Percentiles rank a stretch among this genome's conserved stretches.
Conservation (phyloP, 2,888 invertebrate species). For the Clostera curtula region DNA sequence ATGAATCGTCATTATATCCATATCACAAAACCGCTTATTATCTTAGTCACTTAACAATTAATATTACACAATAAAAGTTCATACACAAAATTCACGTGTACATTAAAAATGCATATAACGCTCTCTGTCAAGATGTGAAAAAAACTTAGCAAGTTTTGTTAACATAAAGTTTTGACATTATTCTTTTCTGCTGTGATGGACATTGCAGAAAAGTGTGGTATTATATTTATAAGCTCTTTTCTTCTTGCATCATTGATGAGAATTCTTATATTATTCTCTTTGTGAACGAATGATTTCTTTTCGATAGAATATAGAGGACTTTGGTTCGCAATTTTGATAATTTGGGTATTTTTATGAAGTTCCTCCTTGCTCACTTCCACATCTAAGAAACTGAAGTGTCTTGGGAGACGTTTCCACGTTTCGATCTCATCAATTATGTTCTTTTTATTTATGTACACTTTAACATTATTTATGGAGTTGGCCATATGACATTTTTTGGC, state of each 20-base stretch:
- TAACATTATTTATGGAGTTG: conserved; percentile 32
- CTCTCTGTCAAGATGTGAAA: too few species aligned
- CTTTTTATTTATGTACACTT: conserved; percentile 35
- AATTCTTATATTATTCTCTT: conserved; percentile 11
- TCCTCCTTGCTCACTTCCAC: conserved; percentile 7
- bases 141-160: too few species aligned
- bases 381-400: conserved; percentile 26
- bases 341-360: conserved; percentile 8
- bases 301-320: conserved; percentile 1
- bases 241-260: conserved; percentile 13
- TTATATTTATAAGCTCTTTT: conserved; percentile 8
- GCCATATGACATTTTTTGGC: conserved; percentile 25
- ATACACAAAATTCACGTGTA: not conserved
- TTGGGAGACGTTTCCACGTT: conserved; percentile 27
- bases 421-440: conserved; percentile 34
- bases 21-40: not conserved
- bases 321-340: not conserved
- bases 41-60: not conserved
- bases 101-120: not conserved
- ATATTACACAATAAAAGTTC: not conserved
- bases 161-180: too few species aligned
- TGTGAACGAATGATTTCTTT: conserved; percentile 3
- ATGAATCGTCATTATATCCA: not conserved
- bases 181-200: too few species aligned
- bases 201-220: too few species aligned